These are phyloP conservation scores for Parasteatoda lunata DNA, from an alignment of 2,888 invertebrate species.

Conservation along the genomic window DNA sequence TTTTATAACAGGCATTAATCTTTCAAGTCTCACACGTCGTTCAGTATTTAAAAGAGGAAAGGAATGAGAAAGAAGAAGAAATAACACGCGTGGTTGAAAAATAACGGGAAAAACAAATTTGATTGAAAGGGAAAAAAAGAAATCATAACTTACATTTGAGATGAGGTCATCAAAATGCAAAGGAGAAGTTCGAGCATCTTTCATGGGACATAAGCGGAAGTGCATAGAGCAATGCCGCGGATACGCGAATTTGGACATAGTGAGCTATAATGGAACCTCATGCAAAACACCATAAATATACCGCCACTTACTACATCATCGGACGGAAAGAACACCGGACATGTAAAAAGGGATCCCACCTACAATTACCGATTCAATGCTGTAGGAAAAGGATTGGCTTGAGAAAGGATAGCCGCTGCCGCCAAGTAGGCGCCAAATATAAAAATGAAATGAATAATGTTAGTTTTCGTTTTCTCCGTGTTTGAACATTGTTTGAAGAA, in stretches of 20 bases:
- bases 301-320: too few species aligned
- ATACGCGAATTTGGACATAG: slow-evolving; percentile 60
- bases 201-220: slow-evolving; percentile 70
- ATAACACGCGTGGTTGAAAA: too few species aligned
- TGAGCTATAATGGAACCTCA: slow-evolving; percentile 1
- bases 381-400: background rate
- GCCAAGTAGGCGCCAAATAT: background rate
- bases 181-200: slow-evolving; percentile 65
- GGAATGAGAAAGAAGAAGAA: too few species aligned
- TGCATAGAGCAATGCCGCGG: slow-evolving; percentile 59
- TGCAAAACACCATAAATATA: slow-evolving; percentile 1
- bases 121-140: background rate
- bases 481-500: background rate
- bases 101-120: too few species aligned
- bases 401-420: background rate
- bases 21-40: too few species aligned
- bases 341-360: background rate
- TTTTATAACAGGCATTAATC: too few species aligned
- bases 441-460: background rate
- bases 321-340: too few species aligned
- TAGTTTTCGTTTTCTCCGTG: background rate
- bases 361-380: background rate
- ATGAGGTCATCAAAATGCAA: slow-evolving; percentile 51
- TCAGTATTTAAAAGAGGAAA: too few species aligned
- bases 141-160: slow-evolving; percentile 63